These are phyloP conservation scores for Sebastes miniatus DNA, from an alignment of 2,797 vertebrate species.

Conservation along the genomic window DNA sequence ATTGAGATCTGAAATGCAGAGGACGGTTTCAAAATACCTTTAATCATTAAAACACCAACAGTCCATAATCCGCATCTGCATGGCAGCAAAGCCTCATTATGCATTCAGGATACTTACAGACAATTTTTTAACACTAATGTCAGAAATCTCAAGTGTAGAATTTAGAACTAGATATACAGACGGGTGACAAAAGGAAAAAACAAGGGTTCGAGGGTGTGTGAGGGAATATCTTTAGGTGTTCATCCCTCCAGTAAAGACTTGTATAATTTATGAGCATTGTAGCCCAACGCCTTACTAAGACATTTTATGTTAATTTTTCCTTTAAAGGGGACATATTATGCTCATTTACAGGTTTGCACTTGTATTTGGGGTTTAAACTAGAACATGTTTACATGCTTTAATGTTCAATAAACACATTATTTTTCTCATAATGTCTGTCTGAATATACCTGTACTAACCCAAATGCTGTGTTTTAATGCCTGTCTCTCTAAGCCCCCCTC, in stretches of 20 bases:
- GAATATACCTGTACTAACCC: not conserved
- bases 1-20: not conserved
- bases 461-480: not conserved
- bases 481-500: not conserved
- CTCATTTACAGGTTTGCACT: not conserved
- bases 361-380: not conserved
- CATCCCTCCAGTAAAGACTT: not conserved
- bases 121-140: not conserved
- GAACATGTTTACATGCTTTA: not conserved
- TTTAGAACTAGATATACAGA: not conserved
- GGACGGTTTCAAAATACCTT: constrained; percentile 60
- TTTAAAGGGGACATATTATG: not conserved
- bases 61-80: constrained; percentile 41
- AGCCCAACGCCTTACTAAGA: not conserved
- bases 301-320: not conserved
- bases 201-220: not conserved
- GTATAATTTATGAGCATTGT: not conserved
- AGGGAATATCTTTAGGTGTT: not conserved
- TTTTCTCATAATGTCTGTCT: not conserved
- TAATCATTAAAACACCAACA: constrained; percentile 60
- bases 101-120: constrained; percentile 15
- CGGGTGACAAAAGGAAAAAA: not conserved
- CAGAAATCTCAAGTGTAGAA: not conserved
- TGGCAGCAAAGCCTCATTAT: constrained; percentile 45
- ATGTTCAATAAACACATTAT: not conserved